Evolutionary conservation across 2,888 invertebrate species (phyloP).

Genomic region (Dolichopus griseipennis): DNA sequence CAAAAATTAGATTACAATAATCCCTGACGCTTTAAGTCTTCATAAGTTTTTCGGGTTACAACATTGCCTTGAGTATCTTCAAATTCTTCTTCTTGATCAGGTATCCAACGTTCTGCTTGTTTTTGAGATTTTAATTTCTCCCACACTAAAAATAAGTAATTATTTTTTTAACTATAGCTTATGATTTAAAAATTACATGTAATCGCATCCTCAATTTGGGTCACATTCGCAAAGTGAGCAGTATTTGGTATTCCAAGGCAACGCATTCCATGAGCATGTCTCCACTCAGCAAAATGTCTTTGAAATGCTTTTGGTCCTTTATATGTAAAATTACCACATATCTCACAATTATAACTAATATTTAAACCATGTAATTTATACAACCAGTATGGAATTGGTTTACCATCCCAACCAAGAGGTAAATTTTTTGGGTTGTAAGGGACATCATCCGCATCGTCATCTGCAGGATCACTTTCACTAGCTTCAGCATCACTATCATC

Average conservation of each 20-base stretch:
- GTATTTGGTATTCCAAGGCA: conserved; percentile 99
- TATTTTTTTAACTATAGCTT: conserved; percentile 10
- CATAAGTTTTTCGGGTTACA: conserved; percentile 95
- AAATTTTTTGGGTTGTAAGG: conserved; percentile 99
- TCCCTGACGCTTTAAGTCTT: conserved; percentile 97
- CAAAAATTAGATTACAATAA: conserved; percentile 47
- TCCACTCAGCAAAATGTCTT: conserved; percentile 92
- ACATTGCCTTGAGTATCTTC: conserved; percentile 99
- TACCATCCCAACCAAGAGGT: conserved; percentile 98
- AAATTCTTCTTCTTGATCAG: conserved; percentile 95
- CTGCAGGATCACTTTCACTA: conserved; percentile 67
- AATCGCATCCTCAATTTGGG: conserved; percentile 95
- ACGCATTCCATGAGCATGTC: conserved; percentile 90
- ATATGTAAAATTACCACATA: conserved; percentile 97
- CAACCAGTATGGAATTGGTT: conserved; percentile 92
- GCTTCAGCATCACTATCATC: conserved; percentile 88
- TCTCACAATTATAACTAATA: conserved; percentile 98
- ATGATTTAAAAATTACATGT: conserved; percentile 54
- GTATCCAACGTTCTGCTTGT: conserved; percentile 91
- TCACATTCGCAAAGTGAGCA: conserved; percentile 99
- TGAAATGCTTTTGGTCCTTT: conserved; percentile 99
- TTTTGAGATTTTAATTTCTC: conserved; percentile 94
- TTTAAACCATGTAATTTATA: conserved; percentile 98
- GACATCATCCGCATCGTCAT: conserved; percentile 88
- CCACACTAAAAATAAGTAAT: conserved; percentile 64